A percentile compares a stretch with the other conserved stretches of the same genome.
Conservation (phyloP, 1,140 invertebrate genomes). For the Ooceraea biroi region DNA sequence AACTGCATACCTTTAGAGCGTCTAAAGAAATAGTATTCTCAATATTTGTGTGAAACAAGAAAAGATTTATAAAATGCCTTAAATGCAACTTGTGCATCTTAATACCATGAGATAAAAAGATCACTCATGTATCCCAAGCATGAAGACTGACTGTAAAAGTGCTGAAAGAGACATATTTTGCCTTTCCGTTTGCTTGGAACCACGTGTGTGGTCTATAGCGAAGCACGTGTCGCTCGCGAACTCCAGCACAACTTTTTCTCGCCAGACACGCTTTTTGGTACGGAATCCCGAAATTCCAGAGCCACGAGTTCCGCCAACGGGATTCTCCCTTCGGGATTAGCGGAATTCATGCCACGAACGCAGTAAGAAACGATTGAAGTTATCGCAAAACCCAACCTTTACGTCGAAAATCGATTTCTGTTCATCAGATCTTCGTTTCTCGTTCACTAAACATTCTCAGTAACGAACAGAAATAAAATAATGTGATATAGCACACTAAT, state of each 20-base stretch:
- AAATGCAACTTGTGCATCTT: not conserved
- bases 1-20: not conserved
- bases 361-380: conserved; percentile 68
- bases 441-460: not conserved
- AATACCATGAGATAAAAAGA: not conserved
- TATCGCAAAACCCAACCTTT: conserved; percentile 58
- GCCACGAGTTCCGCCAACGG: conserved; percentile 30
- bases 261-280: conserved; percentile 75
- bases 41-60: not conserved
- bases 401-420: conserved; percentile 55
- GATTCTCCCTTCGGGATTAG: conserved; percentile 39
- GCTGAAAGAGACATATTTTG: not conserved
- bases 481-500: not conserved
- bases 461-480: not conserved
- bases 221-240: conserved; percentile 77
- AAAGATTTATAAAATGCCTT: not conserved
- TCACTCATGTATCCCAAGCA: no score
- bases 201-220: conserved; percentile 80
- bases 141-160: conserved; percentile 13
- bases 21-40: not conserved
- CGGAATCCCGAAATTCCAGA: conserved; percentile 77
- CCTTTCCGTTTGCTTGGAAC: conserved; percentile 47
- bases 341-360: conserved; percentile 48
- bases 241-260: conserved; percentile 76
- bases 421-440: not conserved